Evolutionary conservation across 2,113 vertebrate species (phyloP).

Genomic region (Oncorhynchus kisutch): DNA sequence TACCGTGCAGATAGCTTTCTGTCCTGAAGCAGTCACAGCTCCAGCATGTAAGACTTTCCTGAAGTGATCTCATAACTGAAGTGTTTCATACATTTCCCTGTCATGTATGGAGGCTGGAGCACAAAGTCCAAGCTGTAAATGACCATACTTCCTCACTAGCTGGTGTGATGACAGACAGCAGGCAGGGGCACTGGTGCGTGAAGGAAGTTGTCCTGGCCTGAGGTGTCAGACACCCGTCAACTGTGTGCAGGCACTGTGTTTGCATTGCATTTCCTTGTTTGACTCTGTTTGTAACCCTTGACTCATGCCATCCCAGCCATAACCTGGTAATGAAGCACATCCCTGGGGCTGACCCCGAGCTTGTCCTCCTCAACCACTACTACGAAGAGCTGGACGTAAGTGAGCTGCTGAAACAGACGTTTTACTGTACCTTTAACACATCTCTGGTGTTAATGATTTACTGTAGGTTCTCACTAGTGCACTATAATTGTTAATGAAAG

Average conservation of each 20-base stretch:
- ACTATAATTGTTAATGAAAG: constrained; percentile 6
- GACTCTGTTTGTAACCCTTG: constrained; percentile 55
- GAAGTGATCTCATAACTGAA: neutral
- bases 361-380: constrained; percentile 83
- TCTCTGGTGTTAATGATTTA: neutral
- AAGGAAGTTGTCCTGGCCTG: constrained; percentile 49
- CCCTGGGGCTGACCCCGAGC: constrained; percentile 90
- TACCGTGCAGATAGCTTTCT: neutral
- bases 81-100: constrained; percentile 18
- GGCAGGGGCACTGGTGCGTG: no score
- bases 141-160: constrained; percentile 23
- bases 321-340: constrained; percentile 96
- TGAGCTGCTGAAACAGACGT: neutral
- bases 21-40: neutral
- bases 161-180: neutral
- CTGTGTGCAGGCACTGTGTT: constrained; percentile 45
- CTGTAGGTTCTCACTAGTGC: neutral
- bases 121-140: constrained; percentile 69
- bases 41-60: neutral
- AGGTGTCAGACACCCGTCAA: no score
- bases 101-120: constrained; percentile 66
- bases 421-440: constrained; percentile 2
- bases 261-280: neutral
- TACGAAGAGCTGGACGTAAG: constrained; percentile 89
- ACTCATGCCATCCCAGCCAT: constrained; percentile 74